A percentile compares a stretch with the other conserved stretches of the same genome.
phyloP scores from a whole-genome alignment of 2,113 vertebrate species.

The Leptocoma aspasia region DNA sequence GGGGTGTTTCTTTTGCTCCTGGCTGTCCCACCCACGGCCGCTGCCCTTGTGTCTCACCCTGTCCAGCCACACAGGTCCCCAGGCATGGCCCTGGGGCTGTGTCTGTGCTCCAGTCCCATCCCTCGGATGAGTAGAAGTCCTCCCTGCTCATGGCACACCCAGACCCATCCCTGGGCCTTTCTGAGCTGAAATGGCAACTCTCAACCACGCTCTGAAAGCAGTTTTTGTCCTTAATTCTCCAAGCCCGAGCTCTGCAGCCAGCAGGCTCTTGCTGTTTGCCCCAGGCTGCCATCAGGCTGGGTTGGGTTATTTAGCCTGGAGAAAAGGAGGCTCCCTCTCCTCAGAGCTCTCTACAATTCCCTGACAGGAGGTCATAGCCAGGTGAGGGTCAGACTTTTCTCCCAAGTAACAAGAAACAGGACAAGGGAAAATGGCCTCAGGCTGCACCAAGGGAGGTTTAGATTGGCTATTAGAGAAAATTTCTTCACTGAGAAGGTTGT shows the following conservation, averaged over 20 bases:
- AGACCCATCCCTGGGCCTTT: not conserved
- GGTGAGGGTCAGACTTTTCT: not conserved
- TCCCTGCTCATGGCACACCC: rapidly evolving
- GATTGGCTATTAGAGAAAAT: not conserved
- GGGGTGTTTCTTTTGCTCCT: not conserved
- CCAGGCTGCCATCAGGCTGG: not conserved
- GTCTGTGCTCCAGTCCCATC: rapidly evolving
- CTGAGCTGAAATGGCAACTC: not conserved
- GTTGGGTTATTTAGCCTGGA: not conserved
- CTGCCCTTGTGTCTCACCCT: not conserved
- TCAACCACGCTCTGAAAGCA: not conserved
- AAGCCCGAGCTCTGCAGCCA: not conserved
- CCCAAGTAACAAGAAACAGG: not conserved
- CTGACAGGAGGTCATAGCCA: not conserved
- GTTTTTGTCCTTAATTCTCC: not conserved
- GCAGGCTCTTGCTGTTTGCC: not conserved
- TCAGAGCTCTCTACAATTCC: not conserved
- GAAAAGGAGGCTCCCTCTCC: not conserved
- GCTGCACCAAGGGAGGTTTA: not conserved
- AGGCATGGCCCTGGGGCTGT: rapidly evolving
- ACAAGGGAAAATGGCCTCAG: not conserved
- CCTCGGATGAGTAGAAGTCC: too few species aligned
- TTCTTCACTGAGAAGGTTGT: not conserved
- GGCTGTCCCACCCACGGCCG: not conserved
- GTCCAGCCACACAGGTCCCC: rapidly evolving